Evolutionary conservation across 2,113 vertebrate species (phyloP).

Genomic region (Chloropsis cyanopogon): DNA sequence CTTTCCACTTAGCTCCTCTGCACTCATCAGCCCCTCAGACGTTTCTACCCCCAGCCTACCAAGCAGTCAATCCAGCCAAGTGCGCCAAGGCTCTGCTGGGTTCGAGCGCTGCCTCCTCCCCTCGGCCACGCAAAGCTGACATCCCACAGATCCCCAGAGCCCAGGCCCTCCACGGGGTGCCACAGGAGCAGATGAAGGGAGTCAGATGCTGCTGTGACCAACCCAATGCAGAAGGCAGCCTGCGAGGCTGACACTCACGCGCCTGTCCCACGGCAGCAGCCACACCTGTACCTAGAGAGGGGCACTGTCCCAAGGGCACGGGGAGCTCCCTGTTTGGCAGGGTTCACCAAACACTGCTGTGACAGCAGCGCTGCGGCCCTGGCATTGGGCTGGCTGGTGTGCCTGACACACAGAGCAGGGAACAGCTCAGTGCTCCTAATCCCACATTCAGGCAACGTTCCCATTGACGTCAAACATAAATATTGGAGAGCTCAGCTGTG

Average conservation of each 20-base stretch:
- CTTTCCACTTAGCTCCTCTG: neutral
- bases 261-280: neutral
- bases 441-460: neutral
- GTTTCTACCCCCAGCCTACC: neutral
- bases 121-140: neutral
- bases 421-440: neutral
- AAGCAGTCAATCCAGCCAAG: neutral
- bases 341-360: neutral
- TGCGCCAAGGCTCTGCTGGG: no score
- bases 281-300: rapidly evolving
- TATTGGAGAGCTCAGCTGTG: slow-evolving; percentile 11
- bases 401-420: neutral
- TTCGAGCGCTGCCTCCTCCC: neutral
- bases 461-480: slow-evolving; percentile 49
- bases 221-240: neutral
- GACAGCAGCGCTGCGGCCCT: rapidly evolving
- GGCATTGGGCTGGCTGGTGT: rapidly evolving
- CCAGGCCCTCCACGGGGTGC: rapidly evolving
- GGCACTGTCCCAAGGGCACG: rapidly evolving
- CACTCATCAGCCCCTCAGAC: neutral
- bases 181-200: neutral
- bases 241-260: rapidly evolving
- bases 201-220: rapidly evolving
- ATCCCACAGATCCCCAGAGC: neutral
- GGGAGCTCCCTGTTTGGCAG: neutral